phyloP scores from a whole-genome alignment of 1,140 invertebrate genomes.

The Babylonia areolata region DNA sequence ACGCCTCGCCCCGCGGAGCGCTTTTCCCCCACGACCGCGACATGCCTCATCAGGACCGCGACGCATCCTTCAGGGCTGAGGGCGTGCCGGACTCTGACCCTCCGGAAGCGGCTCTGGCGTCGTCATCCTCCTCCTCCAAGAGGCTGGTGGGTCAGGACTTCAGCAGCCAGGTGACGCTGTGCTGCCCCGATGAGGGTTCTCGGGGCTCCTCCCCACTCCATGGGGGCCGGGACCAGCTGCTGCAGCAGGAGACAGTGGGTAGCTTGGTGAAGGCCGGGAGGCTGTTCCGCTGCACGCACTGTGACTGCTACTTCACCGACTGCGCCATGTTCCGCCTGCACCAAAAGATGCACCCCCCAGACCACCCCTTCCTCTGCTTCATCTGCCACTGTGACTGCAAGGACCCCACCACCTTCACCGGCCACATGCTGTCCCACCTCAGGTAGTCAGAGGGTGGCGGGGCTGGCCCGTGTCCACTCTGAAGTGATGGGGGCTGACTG shows the following conservation, averaged over 20 bases:
- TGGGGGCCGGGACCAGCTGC: conserved; percentile 43
- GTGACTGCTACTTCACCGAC: conserved; percentile 70
- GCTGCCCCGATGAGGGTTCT: conserved; percentile 42
- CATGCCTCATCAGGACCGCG: background rate
- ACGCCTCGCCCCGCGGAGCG: background rate
- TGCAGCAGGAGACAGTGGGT: conserved; percentile 60
- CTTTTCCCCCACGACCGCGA: background rate
- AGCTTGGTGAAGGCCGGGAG: conserved; percentile 59
- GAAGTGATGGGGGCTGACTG: no score
- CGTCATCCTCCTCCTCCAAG: no score
- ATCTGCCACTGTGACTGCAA: conserved; percentile 69
- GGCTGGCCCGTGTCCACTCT: no score
- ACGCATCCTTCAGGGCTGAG: no score
- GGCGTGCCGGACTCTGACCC: no score
- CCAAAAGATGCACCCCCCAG: conserved; percentile 64
- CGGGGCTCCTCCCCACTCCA: background rate
- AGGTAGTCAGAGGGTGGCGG: conserved; percentile 33
- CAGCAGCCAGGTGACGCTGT: conserved; percentile 64
- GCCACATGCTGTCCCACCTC: conserved; percentile 69
- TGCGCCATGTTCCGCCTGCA: conserved; percentile 71
- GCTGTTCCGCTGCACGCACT: conserved; percentile 68
- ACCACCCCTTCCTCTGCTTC: conserved; percentile 66
- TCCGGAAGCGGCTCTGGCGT: no score
- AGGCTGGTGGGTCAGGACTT: conserved; percentile 42
- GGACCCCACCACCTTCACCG: conserved; percentile 65